Conservation (phyloP, 1,140 invertebrate genomes). For the Dinoponera quadriceps region DNA sequence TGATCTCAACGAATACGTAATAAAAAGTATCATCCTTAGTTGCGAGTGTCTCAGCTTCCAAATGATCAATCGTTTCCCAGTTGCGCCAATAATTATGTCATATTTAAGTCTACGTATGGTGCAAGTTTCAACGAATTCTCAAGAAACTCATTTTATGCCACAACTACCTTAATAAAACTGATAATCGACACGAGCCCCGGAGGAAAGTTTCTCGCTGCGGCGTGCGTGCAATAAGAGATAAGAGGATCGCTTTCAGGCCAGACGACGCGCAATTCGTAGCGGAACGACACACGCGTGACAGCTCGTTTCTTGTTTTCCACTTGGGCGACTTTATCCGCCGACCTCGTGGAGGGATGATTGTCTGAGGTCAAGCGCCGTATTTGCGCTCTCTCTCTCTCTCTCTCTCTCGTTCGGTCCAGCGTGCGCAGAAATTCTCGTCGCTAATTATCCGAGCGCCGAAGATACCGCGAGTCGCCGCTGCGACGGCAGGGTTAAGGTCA, state of each 20-base stretch:
- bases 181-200: constrained; percentile 15
- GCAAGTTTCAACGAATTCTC: no score
- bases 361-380: constrained; percentile 70
- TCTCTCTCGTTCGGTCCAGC: neutral
- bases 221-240: neutral
- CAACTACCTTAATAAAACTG: neutral
- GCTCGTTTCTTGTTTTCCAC: constrained; percentile 62
- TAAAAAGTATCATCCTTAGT: no score
- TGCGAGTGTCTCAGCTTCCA: no score
- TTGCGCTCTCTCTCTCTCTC: constrained; percentile 47
- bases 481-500: constrained; percentile 27
- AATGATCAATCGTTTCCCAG: no score
- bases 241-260: neutral
- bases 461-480: constrained; percentile 16
- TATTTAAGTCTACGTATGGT: no score
- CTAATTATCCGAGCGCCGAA: constrained; percentile 42
- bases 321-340: constrained; percentile 62
- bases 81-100: no score
- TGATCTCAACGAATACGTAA: no score
- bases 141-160: neutral
- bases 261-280: constrained; percentile 27
- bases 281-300: neutral
- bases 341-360: constrained; percentile 55
- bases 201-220: constrained; percentile 50
- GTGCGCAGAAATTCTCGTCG: constrained; percentile 32